Percentiles rank a stretch among this genome's conserved stretches.
These are phyloP conservation scores for Macrostomum lignano DNA, from an alignment of 1,140 invertebrate genomes.

Conservation along the genomic window DNA sequence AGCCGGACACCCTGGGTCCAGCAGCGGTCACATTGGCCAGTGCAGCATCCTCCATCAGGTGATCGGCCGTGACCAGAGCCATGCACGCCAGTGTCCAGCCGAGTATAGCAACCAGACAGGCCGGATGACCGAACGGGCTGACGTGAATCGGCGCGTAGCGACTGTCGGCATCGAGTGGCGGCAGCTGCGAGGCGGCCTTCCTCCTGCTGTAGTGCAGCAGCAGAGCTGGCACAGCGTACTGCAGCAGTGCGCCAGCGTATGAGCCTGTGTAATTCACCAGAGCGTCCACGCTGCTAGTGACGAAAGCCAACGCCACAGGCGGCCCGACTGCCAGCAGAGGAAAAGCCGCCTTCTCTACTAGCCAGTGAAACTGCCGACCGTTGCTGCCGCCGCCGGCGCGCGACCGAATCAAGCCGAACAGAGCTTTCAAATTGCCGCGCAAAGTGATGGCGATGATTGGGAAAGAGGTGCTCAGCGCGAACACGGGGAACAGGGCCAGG, in stretches of 20 bases:
- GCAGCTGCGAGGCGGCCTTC: constrained; percentile 6
- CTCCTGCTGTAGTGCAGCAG: constrained; percentile 48
- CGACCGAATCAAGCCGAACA: too few species aligned
- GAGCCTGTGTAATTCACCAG: constrained; percentile 56
- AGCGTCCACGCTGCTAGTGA: too few species aligned
- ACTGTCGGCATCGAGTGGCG: neutral
- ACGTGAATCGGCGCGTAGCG: too few species aligned
- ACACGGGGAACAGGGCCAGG: constrained; percentile 70
- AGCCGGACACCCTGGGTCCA: too few species aligned
- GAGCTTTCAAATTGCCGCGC: constrained; percentile 59
- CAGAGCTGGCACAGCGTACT: constrained; percentile 67
- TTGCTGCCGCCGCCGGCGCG: too few species aligned
- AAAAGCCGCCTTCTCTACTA: constrained; percentile 15
- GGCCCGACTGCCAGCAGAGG: too few species aligned
- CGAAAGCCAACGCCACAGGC: too few species aligned
- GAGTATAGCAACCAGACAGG: constrained; percentile 51
- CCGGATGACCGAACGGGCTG: constrained; percentile 44
- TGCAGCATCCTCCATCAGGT: too few species aligned
- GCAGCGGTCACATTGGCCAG: too few species aligned
- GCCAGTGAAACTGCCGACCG: too few species aligned
- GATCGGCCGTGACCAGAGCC: constrained; percentile 43
- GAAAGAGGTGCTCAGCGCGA: constrained; percentile 75
- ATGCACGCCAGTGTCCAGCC: constrained; percentile 51
- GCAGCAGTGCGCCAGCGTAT: constrained; percentile 66
- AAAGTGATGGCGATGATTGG: constrained; percentile 86